phyloP scores from a whole-genome alignment of 2,113 vertebrate genomes.

The Datnioides undecimradiatus region DNA sequence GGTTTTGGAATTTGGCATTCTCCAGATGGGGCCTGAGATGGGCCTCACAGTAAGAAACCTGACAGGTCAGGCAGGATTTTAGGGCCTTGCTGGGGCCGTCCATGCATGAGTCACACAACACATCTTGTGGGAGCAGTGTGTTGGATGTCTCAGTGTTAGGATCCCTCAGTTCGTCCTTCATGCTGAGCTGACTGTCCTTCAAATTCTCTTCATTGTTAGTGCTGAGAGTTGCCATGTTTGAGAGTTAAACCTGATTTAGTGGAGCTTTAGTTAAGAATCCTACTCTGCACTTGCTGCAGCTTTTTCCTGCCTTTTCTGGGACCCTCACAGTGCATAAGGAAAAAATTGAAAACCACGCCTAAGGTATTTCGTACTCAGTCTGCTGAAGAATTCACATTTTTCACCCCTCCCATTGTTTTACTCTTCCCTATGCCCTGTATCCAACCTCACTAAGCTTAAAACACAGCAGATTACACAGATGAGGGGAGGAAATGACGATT shows the following conservation, averaged over 20 bases:
- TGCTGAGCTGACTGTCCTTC: slow-evolving; percentile 3
- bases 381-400: slow-evolving; percentile 17
- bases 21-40: slow-evolving; percentile 89
- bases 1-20: slow-evolving; percentile 86
- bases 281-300: not conserved
- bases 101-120: slow-evolving; percentile 88
- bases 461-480: slow-evolving; percentile 8
- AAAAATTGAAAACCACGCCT: slow-evolving; percentile 55
- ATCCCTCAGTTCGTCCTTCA: slow-evolving; percentile 7
- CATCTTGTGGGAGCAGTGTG: slow-evolving; percentile 17
- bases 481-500: slow-evolving; percentile 50
- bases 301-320: slow-evolving; percentile 1
- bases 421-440: not conserved
- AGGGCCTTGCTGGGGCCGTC: slow-evolving; percentile 72
- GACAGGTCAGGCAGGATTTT: slow-evolving; percentile 91
- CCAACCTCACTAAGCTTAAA: not conserved
- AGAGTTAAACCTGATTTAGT: not conserved
- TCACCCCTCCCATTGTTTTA: slow-evolving; percentile 30
- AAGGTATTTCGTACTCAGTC: slow-evolving; percentile 27
- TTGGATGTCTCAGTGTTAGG: not conserved
- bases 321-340: slow-evolving; percentile 6
- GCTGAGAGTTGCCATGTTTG: slow-evolving; percentile 45
- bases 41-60: slow-evolving; percentile 89
- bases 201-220: slow-evolving; percentile 9
- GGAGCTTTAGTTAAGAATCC: not conserved